phyloP scores from a whole-genome alignment of 2,113 vertebrate genomes.

The Sakesphorus luctuosus region DNA sequence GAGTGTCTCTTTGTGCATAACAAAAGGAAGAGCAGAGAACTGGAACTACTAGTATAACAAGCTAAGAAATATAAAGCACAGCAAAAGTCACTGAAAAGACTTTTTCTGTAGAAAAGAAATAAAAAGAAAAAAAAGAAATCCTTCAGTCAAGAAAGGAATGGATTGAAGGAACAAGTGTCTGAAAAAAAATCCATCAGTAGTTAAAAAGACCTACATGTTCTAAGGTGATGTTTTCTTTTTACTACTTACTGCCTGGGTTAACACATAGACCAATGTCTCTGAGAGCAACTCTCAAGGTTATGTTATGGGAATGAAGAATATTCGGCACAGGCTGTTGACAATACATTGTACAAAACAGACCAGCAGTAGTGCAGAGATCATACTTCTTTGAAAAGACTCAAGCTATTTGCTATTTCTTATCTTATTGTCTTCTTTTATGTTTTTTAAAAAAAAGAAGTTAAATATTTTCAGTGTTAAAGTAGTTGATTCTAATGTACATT shows the following conservation, averaged over 20 bases:
- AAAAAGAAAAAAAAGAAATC: not conserved
- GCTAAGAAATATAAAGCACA: slow-evolving; percentile 9
- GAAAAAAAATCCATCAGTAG: not conserved
- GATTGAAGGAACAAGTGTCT: not conserved
- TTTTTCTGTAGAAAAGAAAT: not conserved
- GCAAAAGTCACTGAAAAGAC: slow-evolving; percentile 1
- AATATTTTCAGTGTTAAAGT: not conserved
- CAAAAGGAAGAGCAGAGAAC: slow-evolving; percentile 14
- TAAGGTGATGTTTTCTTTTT: not conserved
- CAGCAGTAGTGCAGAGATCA: not conserved
- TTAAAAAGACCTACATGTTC: not conserved
- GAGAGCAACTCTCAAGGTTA: not conserved
- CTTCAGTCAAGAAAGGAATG: not conserved
- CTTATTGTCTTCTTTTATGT: not conserved
- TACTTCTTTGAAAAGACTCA: not conserved
- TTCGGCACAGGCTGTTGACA: not conserved
- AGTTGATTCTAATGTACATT: not conserved
- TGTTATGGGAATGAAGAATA: not conserved
- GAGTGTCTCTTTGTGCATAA: not conserved
- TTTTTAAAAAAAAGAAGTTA: not conserved
- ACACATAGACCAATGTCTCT: not conserved
- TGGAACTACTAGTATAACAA: not conserved
- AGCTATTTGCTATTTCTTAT: not conserved
- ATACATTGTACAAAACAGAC: not conserved
- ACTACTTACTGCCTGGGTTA: not conserved